Evolutionary conservation across 1,140 invertebrate species (phyloP), one percentile per base, ranked within the genome.

Genomic region (Ceratoteleas bidentatus): DNA sequence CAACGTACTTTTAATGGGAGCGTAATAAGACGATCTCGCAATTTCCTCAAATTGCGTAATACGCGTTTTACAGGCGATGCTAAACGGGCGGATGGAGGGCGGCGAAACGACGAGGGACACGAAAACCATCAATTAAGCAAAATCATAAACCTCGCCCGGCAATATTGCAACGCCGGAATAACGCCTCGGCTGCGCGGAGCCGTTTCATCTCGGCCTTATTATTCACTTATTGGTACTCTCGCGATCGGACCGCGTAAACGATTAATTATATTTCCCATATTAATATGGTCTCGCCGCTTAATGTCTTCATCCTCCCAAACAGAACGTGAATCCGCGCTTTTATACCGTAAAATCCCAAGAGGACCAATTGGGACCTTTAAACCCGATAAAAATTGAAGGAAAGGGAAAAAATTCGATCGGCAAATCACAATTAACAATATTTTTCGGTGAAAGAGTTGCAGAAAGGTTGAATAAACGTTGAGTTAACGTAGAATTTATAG

Each of bases 41-140:
- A 87, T 87, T 87, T 86, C 84, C 84, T 84, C 70, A 86, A 87
- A 87, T 85, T 87, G 85, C 85, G 82, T 83, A 87, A 87, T 86
- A 85, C 73, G 78, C 62, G 81, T 84, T 84, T 87, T 86, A 87
- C 84, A 79, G 84, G 61, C 62, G 82, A 79, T 79, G 64, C 78
- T 66, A 69, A 64, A 70, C 64, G 61, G 73, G 61, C 56, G 50
- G 72, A 61, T 49, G 52, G 45, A 53, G 47, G 70, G 65, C 38
- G 49, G 38, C 9, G 52, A 64, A 68, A 54, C 49, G 53, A n/a
- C n/a, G n/a, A n/a, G n/a, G 15, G 15, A 68, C 80, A 72, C 69
- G 80, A 73, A 73, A 82, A 84, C 82, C 85, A 87, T 87, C 85
- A 87, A 87, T 87, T 87, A 87, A 87, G 82, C 78, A 79, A 85